Evolutionary conservation across 2,888 invertebrate species (phyloP).

Genomic region (Hyles lineata): DNA sequence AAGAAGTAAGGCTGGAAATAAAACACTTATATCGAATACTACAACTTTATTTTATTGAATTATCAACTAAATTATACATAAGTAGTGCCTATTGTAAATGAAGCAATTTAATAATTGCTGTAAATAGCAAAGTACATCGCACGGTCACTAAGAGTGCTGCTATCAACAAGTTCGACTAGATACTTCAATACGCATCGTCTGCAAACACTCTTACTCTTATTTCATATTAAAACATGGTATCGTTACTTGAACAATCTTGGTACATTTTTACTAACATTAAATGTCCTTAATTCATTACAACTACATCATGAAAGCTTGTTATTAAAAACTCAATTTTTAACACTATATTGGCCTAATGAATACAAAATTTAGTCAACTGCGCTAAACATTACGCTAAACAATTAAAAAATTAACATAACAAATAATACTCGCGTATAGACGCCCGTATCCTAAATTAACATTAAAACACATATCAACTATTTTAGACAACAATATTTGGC

Average conservation of each 20-base stretch:
- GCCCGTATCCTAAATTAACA: slow-evolving; percentile 18
- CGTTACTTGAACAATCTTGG: slow-evolving; percentile 11
- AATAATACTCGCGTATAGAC: slow-evolving; percentile 20
- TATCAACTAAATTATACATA: slow-evolving; percentile 24
- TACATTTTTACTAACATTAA: slow-evolving; percentile 12
- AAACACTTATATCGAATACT: slow-evolving; percentile 20
- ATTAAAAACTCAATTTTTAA: slow-evolving; percentile 5
- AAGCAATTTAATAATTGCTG: slow-evolving; percentile 25
- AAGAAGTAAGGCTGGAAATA: neutral
- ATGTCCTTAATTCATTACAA: slow-evolving; percentile 5
- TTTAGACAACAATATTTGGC: slow-evolving; percentile 19
- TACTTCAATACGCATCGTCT: neutral
- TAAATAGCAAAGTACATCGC: slow-evolving; percentile 16
- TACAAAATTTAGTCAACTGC: slow-evolving; percentile 16
- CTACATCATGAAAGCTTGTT: neutral
- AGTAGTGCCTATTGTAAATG: slow-evolving; percentile 22
- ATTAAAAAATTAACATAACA: neutral
- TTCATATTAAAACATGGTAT: neutral
- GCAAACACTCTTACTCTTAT: neutral
- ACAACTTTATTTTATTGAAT: slow-evolving; percentile 31
- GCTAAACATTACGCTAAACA: slow-evolving; percentile 2
- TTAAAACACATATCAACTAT: neutral
- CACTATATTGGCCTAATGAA: slow-evolving; percentile 7
- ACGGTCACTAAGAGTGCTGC: neutral
- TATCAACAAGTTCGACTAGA: slow-evolving; percentile 11